Conservation (phyloP, 2,113 vertebrate genomes). For the Hemibagrus wyckioides region DNA sequence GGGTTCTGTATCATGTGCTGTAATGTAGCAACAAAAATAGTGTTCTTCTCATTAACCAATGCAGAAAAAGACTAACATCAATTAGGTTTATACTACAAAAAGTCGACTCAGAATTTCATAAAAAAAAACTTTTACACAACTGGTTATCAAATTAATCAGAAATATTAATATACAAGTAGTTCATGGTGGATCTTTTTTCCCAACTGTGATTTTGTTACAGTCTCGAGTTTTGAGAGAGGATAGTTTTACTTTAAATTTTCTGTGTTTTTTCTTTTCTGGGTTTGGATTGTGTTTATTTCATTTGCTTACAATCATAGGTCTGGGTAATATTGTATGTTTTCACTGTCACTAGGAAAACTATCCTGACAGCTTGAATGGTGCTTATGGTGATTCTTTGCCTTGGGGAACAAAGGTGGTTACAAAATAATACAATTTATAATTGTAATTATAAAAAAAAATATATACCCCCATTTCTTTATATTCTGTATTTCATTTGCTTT, state of each 20-base stretch:
- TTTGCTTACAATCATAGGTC: neutral
- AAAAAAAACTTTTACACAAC: neutral
- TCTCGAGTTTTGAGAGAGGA: neutral
- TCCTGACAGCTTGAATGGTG: conserved; percentile 6
- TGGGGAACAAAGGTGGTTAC: conserved; percentile 7
- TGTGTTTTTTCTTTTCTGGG: neutral
- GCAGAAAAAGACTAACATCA: neutral
- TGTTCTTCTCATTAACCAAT: neutral
- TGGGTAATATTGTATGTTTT: neutral
- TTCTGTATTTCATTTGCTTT: neutral
- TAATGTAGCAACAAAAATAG: too few species aligned
- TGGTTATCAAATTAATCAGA: neutral
- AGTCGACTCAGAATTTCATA: neutral
- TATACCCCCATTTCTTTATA: too few species aligned
- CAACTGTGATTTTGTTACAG: neutral
- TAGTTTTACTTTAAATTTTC: neutral
- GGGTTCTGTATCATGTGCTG: too few species aligned
- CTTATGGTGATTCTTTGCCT: neutral
- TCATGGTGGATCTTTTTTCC: neutral
- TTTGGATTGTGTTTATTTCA: neutral
- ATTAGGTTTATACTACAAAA: neutral
- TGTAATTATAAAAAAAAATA: neutral
- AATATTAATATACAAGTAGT: neutral
- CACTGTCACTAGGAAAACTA: neutral
- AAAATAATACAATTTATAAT: neutral